Evolutionary conservation across 2,797 vertebrate species (phyloP).

Genomic region (Takifugu rubripes): DNA sequence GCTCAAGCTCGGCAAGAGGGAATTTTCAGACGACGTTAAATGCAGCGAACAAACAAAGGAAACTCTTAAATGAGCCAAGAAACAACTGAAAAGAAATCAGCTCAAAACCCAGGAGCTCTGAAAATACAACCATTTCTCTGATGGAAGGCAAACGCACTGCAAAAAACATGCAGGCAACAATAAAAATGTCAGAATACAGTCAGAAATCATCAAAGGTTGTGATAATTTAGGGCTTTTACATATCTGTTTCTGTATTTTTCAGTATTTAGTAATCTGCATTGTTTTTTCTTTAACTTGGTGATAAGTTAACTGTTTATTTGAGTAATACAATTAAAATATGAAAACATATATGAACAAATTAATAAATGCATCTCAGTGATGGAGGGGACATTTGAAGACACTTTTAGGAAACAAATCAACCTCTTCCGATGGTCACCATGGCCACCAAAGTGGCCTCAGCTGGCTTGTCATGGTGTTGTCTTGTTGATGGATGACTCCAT

Average conservation of each 20-base stretch:
- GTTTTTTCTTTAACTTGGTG: no score
- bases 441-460: constrained; percentile 65
- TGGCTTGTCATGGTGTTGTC: constrained; percentile 69
- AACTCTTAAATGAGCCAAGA: constrained; percentile 46
- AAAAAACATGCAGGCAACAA: no score
- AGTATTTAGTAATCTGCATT: no score
- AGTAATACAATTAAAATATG: neutral
- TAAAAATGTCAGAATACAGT: no score
- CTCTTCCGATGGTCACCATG: constrained; percentile 62
- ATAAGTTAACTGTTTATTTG: no score
- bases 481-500: constrained; percentile 76
- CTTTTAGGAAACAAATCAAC: constrained; percentile 22
- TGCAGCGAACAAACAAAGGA: constrained; percentile 56
- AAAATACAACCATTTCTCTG: constrained; percentile 8
- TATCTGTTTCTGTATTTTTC: no score
- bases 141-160: no score
- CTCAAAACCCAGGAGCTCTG: constrained; percentile 19
- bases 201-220: no score
- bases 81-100: constrained; percentile 37
- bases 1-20: constrained; percentile 65
- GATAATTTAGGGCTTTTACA: no score
- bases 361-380: constrained; percentile 1
- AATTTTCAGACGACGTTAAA: constrained; percentile 62
- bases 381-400: constrained; percentile 28
- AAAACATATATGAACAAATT: constrained; percentile 20